Base-by-base conservation (phyloP, 2,113 vertebrate genomes). In the Erpornis zantholeuca region DNA sequence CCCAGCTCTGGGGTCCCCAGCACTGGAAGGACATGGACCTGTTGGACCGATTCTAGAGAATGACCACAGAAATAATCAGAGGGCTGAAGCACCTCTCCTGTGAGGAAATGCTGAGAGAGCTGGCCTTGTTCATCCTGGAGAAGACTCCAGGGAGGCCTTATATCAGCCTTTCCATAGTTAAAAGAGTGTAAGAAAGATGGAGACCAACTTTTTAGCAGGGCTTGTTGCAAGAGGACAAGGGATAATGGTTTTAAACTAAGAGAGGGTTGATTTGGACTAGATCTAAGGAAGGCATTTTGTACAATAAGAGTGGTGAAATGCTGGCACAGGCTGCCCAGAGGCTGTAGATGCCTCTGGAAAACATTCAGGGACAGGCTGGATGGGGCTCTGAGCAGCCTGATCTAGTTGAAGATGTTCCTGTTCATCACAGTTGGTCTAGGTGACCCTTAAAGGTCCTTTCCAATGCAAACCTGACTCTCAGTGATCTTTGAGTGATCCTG, bases 231-330 rank as follows among this genome's bases (percentile, higher is more conserved):
- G 50, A 50, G 21, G 8, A 24, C 35, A 2, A 4, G 19, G 12
- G 10, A 3, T 54, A 16, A 42, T 49, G 8, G 27, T 86, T 86
- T 73, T 61, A n/a, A 54, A 75, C 19, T 33, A 42, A 47, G 19
- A 63, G 27, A 42, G 22, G 5, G 6, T 49, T 40, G 68, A 49
- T 66, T 73, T 47, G 33, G 38, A 35, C 23, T 59, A 33, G 49
- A 24, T 21, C 33, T 28, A n/a, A 65, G 33, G 45, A 40, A 79
- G 44, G 31, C n/a, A 29, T 42, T 54, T 70, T 78, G 9, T 44
- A 33, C 27, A 24, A 0, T 25, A 36, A 52, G 20, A 23, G 42
- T 60, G n/a, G 12, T 80, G 27, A 68, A 24, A 68, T 0, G 0
- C 22, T 53, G 38, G 16, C 8, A 53, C 16, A 47, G 44, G 25